Conservation (phyloP, 1,140 invertebrate genomes). For the Halictus rubicundus region DNA sequence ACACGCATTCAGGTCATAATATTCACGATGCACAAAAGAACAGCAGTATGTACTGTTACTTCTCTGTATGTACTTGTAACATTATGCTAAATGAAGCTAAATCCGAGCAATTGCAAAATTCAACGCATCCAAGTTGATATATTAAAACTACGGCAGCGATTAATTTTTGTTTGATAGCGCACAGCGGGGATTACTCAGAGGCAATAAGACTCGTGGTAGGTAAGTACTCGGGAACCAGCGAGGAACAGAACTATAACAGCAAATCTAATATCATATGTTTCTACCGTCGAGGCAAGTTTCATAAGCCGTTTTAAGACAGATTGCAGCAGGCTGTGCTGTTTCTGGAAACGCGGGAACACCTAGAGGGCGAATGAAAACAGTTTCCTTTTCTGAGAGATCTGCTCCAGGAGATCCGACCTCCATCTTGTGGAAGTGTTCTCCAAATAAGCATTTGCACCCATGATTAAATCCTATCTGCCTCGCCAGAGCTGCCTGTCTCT, state of each 20-base stretch:
- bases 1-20: no score
- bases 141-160: background rate
- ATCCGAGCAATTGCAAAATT: no score
- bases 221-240: background rate
- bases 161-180: background rate
- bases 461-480: no score
- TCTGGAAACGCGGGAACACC: background rate
- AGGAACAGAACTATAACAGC: background rate
- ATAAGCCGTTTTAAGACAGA: slow-evolving; percentile 4
- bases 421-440: background rate
- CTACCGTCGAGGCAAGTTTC: slow-evolving; percentile 1
- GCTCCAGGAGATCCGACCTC: background rate
- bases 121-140: no score
- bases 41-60: no score
- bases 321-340: background rate
- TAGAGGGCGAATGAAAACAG: background rate
- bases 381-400: background rate
- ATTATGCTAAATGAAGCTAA: no score
- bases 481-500: no score
- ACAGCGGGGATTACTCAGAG: background rate
- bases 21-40: no score
- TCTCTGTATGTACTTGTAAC: no score
- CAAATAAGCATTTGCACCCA: background rate
- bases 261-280: slow-evolving; percentile 2
- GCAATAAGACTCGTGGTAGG: background rate